Percentiles rank a stretch among this genome's conserved stretches.
Conservation (phyloP, 2,797 vertebrate species). For the Cheirogaleus major region DNA sequence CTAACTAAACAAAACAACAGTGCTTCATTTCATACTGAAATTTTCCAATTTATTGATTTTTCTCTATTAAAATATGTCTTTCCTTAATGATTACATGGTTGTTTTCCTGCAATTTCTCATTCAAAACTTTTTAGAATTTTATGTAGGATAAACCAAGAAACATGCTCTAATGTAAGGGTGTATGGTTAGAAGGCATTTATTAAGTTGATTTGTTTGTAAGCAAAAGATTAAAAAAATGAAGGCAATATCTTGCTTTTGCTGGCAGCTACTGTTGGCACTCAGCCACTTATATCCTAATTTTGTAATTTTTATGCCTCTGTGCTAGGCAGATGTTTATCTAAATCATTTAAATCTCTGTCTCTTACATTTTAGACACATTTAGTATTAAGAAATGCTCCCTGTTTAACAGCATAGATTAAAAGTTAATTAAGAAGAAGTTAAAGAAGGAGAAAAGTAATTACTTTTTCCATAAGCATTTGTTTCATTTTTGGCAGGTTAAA, state of each 20-base stretch:
- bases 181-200: not conserved
- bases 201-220: constrained; percentile 42
- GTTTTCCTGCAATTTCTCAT: constrained; percentile 10
- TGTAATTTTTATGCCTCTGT: constrained; percentile 75
- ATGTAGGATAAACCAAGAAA: not conserved
- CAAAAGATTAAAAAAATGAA: constrained; percentile 49
- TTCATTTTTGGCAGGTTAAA: constrained; percentile 81
- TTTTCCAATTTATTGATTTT: constrained; percentile 49
- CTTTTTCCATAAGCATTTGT: constrained; percentile 75
- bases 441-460: constrained; percentile 80
- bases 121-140: constrained; percentile 39
- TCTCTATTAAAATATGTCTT: constrained; percentile 38
- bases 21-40: constrained; percentile 38
- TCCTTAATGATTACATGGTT: not conserved
- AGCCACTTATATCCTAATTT: constrained; percentile 72
- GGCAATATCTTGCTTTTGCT: not conserved
- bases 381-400: constrained; percentile 79
- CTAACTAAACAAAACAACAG: constrained; percentile 70
- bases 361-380: constrained; percentile 81
- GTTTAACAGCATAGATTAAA: constrained; percentile 84
- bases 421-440: constrained; percentile 86
- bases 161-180: not conserved
- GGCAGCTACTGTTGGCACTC: constrained; percentile 66
- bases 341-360: constrained; percentile 85
- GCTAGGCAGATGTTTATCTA: constrained; percentile 85